A percentile compares a stretch with the other conserved stretches of the same genome.
phyloP scores from a whole-genome alignment of 1,140 invertebrate species.

The Lepidostoma basale region DNA sequence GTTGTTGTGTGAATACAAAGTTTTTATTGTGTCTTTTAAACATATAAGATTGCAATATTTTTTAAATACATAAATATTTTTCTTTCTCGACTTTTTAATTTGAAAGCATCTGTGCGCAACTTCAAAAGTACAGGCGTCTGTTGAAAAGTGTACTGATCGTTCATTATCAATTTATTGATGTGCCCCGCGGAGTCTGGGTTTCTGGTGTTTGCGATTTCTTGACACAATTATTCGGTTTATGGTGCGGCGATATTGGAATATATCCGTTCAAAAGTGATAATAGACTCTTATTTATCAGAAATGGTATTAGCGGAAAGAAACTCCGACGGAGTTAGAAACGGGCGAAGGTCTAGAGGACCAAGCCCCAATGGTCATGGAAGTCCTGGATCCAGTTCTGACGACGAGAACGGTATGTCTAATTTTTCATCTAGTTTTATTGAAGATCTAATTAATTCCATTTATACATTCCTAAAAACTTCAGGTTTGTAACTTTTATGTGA shows the following conservation, averaged over 20 bases:
- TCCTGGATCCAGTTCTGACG: slow-evolving; percentile 79
- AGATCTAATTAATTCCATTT: slow-evolving; percentile 1
- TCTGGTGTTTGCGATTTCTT: slow-evolving; percentile 19
- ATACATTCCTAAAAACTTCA: neutral
- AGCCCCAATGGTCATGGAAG: slow-evolving; percentile 85
- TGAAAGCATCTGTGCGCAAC: slow-evolving; percentile 19
- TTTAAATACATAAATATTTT: neutral
- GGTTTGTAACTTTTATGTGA: slow-evolving; percentile 4
- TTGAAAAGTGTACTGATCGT: slow-evolving; percentile 14
- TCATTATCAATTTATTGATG: slow-evolving; percentile 21
- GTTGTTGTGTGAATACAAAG: too few species aligned
- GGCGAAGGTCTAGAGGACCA: slow-evolving; percentile 82
- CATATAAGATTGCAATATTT: too few species aligned
- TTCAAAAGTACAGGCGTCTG: slow-evolving; percentile 19
- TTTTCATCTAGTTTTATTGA: neutral
- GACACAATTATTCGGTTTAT: slow-evolving; percentile 13
- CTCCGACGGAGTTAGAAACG: slow-evolving; percentile 83
- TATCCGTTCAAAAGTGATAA: neutral
- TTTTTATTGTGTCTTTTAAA: too few species aligned
- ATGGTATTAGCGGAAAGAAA: slow-evolving; percentile 90
- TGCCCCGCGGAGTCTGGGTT: slow-evolving; percentile 27
- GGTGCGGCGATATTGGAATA: neutral
- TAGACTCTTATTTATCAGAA: slow-evolving; percentile 38
- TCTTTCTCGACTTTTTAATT: slow-evolving; percentile 1
- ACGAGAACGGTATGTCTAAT: slow-evolving; percentile 76